Evolutionary conservation across 2,888 invertebrate species (phyloP).

Genomic region (Iselma pallidipennis): DNA sequence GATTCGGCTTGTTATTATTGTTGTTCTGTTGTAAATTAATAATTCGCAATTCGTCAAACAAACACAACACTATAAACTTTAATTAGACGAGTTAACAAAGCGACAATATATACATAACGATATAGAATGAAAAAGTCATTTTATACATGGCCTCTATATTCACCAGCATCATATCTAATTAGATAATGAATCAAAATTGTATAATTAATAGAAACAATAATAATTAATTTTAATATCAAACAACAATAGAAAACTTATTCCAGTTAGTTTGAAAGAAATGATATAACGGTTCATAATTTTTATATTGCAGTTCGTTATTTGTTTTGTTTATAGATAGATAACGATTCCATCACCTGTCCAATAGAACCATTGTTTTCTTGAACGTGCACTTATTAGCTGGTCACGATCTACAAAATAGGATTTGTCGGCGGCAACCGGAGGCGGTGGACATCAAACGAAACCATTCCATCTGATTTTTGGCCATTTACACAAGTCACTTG

Average conservation of each 20-base stretch:
- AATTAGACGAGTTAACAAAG: slow-evolving; percentile 46
- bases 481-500: not conserved
- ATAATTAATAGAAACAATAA: not conserved
- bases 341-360: not conserved
- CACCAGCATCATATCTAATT: not conserved
- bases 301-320: not conserved
- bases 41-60: slow-evolving; percentile 46
- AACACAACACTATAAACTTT: slow-evolving; percentile 46
- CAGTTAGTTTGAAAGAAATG: not conserved
- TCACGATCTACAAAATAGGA: not conserved
- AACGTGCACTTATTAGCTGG: not conserved
- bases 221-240: too few species aligned
- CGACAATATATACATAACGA: slow-evolving; percentile 33
- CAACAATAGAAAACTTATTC: not conserved
- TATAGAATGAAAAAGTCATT: slow-evolving; percentile 32
- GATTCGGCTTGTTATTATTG: slow-evolving; percentile 22
- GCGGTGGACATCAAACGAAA: not conserved
- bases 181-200: not conserved
- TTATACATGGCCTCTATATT: slow-evolving; percentile 12
- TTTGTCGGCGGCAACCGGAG: not conserved
- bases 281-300: not conserved
- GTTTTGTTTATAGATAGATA: too few species aligned
- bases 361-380: not conserved
- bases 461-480: not conserved
- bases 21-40: slow-evolving; percentile 37